These are phyloP conservation scores for Epiblema foenella DNA, from an alignment of 2,888 invertebrate genomes.

Conservation along the genomic window DNA sequence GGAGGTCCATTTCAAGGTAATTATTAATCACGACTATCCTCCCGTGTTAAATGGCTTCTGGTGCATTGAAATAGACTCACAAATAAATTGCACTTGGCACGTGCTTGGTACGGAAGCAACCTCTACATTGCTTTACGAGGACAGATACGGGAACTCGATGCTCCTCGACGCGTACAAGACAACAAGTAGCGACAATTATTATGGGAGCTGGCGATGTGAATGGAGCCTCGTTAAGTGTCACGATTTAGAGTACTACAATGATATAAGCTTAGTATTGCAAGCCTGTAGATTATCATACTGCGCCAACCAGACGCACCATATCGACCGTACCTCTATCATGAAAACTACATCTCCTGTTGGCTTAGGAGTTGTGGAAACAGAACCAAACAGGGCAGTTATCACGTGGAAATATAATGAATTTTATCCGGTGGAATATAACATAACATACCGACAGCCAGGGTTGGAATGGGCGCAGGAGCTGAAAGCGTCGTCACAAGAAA, in stretches of 20 bases:
- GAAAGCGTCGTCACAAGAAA: neutral
- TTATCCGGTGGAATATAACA: neutral
- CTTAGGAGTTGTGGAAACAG: neutral
- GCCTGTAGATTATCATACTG: neutral
- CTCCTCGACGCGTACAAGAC: neutral
- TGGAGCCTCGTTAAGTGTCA: neutral
- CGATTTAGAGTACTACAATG: neutral
- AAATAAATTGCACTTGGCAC: neutral
- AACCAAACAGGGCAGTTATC: neutral
- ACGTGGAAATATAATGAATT: neutral
- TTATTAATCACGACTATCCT: neutral
- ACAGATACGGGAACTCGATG: neutral
- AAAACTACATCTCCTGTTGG: neutral
- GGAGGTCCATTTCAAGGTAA: neutral
- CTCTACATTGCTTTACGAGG: neutral
- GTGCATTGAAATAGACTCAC: neutral
- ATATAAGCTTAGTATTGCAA: neutral
- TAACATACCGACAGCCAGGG: neutral
- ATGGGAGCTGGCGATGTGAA: neutral
- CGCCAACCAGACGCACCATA: neutral
- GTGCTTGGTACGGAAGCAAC: neutral
- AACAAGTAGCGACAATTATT: neutral
- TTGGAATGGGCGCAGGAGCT: neutral
- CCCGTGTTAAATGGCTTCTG: neutral
- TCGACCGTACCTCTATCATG: neutral